These are phyloP conservation scores for Micoletzkya japonica DNA, from an alignment of 2,888 invertebrate species.

Conservation along the genomic window DNA sequence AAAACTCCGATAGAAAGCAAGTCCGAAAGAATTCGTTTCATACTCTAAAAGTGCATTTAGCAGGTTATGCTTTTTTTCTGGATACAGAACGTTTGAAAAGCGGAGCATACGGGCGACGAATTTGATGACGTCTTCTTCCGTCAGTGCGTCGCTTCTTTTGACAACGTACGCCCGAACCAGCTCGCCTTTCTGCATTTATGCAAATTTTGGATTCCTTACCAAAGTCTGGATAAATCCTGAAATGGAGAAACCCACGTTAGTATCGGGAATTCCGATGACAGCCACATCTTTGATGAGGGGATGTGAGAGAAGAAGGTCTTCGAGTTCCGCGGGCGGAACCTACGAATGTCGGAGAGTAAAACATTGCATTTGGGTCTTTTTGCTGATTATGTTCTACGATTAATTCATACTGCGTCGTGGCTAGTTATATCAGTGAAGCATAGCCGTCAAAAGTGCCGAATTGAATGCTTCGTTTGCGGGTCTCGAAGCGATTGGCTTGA, in stretches of 20 bases:
- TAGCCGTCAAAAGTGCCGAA: too few relatives aligned
- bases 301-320: constrained; percentile 77
- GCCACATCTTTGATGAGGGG: constrained; percentile 77
- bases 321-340: constrained; percentile 86
- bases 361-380: too few relatives aligned
- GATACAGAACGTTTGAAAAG: background rate
- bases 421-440: too few relatives aligned
- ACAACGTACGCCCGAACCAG: constrained; percentile 63
- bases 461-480: too few relatives aligned
- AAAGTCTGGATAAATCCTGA: background rate
- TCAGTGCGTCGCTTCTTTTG: constrained; percentile 1
- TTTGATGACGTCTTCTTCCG: constrained; percentile 28
- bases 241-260: constrained; percentile 23
- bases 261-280: constrained; percentile 79
- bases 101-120: constrained; percentile 28
- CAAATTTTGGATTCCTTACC: too few relatives aligned
- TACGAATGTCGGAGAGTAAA: constrained; percentile 23
- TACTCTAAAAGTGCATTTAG: too few relatives aligned
- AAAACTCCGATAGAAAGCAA: too few relatives aligned
- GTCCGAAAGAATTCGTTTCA: too few relatives aligned
- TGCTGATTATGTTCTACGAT: too few relatives aligned
- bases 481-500: background rate
- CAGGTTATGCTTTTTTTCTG: too few relatives aligned
- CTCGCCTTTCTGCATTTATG: constrained; percentile 57
- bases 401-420: too few relatives aligned